These are phyloP conservation scores for Ailurus styani DNA, from an alignment of 2,113 vertebrate species.

Conservation along the genomic window DNA sequence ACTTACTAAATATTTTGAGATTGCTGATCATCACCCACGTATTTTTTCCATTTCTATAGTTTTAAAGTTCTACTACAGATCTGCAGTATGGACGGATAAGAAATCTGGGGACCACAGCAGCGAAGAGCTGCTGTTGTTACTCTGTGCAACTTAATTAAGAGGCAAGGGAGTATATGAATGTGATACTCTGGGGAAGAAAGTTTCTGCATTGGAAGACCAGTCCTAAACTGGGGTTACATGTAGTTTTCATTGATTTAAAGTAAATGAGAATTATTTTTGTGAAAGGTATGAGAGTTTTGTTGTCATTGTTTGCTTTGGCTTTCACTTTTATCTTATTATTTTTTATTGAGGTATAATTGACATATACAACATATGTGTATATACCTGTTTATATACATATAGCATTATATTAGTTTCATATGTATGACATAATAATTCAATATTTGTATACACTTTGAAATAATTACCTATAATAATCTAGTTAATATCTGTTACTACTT, in stretches of 20 bases:
- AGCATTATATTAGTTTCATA: neutral
- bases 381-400: neutral
- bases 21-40: neutral
- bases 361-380: too few species aligned
- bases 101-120: neutral
- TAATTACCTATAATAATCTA: neutral
- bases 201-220: neutral
- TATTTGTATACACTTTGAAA: too few species aligned
- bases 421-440: neutral
- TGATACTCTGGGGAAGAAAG: neutral
- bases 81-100: neutral
- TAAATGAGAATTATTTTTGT: neutral
- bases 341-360: neutral
- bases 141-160: neutral
- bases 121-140: neutral
- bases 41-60: slow-evolving; percentile 18
- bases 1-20: slow-evolving; percentile 53
- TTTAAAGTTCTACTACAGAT: slow-evolving; percentile 49
- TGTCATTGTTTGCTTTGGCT: neutral
- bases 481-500: neutral
- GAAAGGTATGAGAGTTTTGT: neutral
- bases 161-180: neutral
- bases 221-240: neutral
- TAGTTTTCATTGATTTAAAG: neutral
- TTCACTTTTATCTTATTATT: neutral